These are phyloP conservation scores for Hybognathus amarus DNA, from an alignment of 2,797 vertebrate genomes.

Conservation along the genomic window DNA sequence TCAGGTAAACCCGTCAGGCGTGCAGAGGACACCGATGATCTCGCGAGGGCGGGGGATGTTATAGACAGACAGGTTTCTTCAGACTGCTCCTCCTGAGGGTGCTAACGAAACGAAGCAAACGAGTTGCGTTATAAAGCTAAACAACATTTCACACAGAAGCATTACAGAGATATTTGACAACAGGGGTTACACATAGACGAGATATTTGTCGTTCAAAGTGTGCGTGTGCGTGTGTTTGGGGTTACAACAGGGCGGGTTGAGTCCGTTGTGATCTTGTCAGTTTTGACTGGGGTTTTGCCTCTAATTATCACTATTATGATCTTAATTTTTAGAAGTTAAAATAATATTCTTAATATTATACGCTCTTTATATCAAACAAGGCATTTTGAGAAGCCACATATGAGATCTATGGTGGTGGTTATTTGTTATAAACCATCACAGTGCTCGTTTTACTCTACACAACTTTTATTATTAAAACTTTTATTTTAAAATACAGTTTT, in stretches of 20 bases:
- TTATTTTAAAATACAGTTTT: not conserved
- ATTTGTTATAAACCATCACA: not conserved
- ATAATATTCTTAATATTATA: too few relatives aligned
- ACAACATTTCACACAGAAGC: not conserved
- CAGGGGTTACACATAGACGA: too few relatives aligned
- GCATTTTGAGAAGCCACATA: not conserved
- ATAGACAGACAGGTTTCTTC: conserved; percentile 29
- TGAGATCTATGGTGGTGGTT: not conserved
- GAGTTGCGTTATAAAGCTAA: conserved; percentile 1
- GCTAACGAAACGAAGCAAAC: not conserved
- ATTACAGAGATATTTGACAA: not conserved
- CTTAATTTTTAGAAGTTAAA: too few relatives aligned
- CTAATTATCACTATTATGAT: too few relatives aligned
- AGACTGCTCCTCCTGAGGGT: not conserved
- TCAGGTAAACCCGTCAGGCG: not conserved
- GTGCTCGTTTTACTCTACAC: not conserved
- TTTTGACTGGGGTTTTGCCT: not conserved
- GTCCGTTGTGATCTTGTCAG: not conserved
- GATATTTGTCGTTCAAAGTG: too few relatives aligned
- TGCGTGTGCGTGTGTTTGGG: too few relatives aligned
- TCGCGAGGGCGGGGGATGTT: conserved; percentile 19
- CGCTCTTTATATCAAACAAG: too few relatives aligned
- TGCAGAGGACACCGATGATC: not conserved
- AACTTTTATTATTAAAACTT: not conserved
- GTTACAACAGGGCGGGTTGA: too few relatives aligned